Evolutionary conservation across 2,888 invertebrate species (phyloP).

Genomic region (Caenorhabditis drosophilae): DNA sequence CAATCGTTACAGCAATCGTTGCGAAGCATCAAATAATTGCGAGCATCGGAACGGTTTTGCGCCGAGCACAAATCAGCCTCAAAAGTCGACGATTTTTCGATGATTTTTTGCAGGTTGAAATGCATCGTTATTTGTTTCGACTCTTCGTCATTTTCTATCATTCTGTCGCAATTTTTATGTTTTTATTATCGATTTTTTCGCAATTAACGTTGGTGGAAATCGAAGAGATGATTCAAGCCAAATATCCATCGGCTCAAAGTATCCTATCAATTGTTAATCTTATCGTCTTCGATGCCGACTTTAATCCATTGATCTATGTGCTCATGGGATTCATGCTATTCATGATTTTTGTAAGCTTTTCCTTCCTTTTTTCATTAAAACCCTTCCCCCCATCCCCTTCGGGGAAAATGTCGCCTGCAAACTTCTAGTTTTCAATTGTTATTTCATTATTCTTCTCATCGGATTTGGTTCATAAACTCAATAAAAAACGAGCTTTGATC

Average conservation of each 20-base stretch:
- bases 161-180: slow-evolving; percentile 11
- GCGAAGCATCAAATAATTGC: slow-evolving; percentile 27
- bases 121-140: slow-evolving; percentile 11
- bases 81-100: no score
- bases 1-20: slow-evolving; percentile 24
- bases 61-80: no score
- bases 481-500: slow-evolving; percentile 1
- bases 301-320: slow-evolving; percentile 14
- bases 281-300: slow-evolving; percentile 13
- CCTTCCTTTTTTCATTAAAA: background rate
- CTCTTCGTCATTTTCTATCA: slow-evolving; percentile 18
- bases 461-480: slow-evolving; percentile 14
- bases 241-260: slow-evolving; percentile 20
- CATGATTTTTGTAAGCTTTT: slow-evolving; percentile 7
- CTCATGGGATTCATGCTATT: slow-evolving; percentile 5
- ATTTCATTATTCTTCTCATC: slow-evolving; percentile 19
- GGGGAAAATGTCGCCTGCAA: no score
- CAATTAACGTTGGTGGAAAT: slow-evolving; percentile 4
- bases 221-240: slow-evolving; percentile 7
- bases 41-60: slow-evolving; percentile 28
- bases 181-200: slow-evolving; percentile 6
- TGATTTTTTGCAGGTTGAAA: slow-evolving; percentile 3
- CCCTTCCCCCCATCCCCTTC: no score
- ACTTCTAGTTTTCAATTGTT: slow-evolving; percentile 23
- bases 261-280: slow-evolving; percentile 8